A percentile compares a stretch with the other conserved stretches of the same genome.
phyloP scores from a whole-genome alignment of 37 sponge, comb jelly and placozoan species.

The Oopsacas minuta region DNA sequence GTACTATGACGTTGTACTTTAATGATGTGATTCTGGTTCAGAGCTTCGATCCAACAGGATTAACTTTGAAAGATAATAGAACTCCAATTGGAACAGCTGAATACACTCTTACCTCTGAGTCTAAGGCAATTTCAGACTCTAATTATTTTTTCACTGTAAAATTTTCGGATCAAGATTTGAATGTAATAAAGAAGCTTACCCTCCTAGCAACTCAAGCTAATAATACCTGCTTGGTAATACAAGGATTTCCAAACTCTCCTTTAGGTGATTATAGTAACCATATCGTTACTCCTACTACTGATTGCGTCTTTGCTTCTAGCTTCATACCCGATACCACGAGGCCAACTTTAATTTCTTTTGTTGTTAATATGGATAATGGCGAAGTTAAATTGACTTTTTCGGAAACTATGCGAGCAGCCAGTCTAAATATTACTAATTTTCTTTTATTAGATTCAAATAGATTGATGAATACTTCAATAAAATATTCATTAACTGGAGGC shows the following conservation, averaged over 20 bases:
- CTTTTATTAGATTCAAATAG: conserved; percentile 35
- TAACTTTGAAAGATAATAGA: conserved; percentile 31
- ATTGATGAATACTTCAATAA: conserved; percentile 23
- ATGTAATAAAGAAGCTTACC: conserved; percentile 56
- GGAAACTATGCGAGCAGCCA: conserved; percentile 69
- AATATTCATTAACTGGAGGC: conserved; percentile 43
- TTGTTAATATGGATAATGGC: conserved; percentile 53
- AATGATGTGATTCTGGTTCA: conserved; percentile 41
- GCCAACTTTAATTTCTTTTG: conserved; percentile 38
- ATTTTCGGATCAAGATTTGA: conserved; percentile 49
- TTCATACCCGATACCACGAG: conserved; percentile 53
- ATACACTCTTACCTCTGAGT: conserved; percentile 42
- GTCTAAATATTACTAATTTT: conserved; percentile 42
- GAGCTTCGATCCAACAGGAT: conserved; percentile 37
- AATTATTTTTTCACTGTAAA: conserved; percentile 38
- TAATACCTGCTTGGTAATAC: conserved; percentile 52
- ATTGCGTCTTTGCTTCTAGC: conserved; percentile 25
- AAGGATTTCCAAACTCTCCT: neutral
- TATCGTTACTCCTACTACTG: conserved; percentile 1
- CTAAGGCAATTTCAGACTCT: conserved; percentile 28
- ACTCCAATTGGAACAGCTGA: conserved; percentile 12
- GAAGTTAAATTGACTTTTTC: conserved; percentile 45
- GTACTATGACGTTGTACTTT: conserved; percentile 61
- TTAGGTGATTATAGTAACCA: neutral
- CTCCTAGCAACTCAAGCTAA: conserved; percentile 38